Conservation (phyloP, 2,113 vertebrate species). For the Phyllostomus hastatus region DNA sequence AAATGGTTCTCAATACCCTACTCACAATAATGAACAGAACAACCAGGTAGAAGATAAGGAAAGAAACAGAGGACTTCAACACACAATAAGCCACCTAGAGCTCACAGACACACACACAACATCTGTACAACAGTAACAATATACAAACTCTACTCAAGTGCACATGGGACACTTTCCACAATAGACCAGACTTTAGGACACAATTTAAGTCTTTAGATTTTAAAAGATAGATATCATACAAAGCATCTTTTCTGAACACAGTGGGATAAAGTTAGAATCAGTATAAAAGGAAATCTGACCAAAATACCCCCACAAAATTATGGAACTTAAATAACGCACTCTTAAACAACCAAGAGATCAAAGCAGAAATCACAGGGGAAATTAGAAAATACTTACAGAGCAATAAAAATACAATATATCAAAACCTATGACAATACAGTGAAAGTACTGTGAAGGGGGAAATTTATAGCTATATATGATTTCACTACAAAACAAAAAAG, state of each 20-base stretch:
- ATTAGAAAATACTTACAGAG: background rate
- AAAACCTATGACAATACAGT: background rate
- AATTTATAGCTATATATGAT: background rate
- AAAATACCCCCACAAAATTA: background rate
- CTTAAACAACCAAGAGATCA: background rate
- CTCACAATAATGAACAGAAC: background rate
- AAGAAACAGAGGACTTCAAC: background rate
- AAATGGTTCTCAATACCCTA: background rate
- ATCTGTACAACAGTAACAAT: background rate
- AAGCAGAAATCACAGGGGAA: background rate
- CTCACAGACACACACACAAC: background rate
- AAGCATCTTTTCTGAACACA: background rate
- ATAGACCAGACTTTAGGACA: background rate
- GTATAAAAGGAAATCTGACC: background rate
- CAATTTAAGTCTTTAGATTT: background rate
- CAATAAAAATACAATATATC: background rate
- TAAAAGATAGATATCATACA: background rate
- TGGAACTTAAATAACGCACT: background rate
- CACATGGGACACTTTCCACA: background rate
- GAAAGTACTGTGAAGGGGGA: background rate
- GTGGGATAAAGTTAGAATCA: background rate
- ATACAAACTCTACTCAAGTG: background rate
- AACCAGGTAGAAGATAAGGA: background rate
- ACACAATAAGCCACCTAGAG: background rate
- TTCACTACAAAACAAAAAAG: background rate